These are phyloP conservation scores for Rallus crepitans DNA, from an alignment of 2,797 vertebrate genomes.

Conservation along the genomic window DNA sequence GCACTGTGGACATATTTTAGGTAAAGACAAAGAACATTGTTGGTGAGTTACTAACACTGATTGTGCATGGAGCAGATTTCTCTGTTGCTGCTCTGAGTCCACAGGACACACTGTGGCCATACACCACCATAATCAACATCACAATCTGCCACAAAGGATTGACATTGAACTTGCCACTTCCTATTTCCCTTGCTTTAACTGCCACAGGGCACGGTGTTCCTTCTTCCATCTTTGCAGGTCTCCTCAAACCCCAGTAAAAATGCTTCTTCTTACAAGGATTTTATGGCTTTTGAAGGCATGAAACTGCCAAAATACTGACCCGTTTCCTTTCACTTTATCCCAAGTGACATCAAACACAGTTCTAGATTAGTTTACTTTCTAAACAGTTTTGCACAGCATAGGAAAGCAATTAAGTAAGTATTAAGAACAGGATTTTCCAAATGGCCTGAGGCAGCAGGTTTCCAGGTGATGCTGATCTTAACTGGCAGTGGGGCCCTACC, in stretches of 20 bases:
- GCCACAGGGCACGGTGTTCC: background rate
- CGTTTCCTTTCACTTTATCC: background rate
- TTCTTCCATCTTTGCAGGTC: background rate
- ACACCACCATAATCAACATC: background rate
- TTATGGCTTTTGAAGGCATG: background rate
- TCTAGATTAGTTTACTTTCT: background rate
- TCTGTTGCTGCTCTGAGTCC: background rate
- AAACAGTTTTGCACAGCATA: background rate
- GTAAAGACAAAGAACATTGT: background rate
- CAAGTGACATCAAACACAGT: background rate
- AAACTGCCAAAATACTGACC: background rate
- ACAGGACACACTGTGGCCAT: rapidly evolving
- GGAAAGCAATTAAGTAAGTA: conserved; percentile 12
- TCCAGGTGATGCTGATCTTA: background rate
- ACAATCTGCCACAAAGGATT: background rate
- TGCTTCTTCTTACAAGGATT: background rate
- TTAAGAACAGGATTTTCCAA: background rate
- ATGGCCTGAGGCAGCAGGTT: background rate
- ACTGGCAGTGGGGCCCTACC: background rate
- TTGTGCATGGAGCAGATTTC: background rate
- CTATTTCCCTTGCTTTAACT: background rate
- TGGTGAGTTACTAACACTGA: background rate
- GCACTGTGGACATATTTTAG: background rate
- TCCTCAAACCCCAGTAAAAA: background rate
- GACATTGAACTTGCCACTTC: background rate